Percentiles rank a stretch among this genome's conserved stretches.
phyloP scores from a whole-genome alignment of 2,797 vertebrate species.

The Coranthus polyacanthus region DNA sequence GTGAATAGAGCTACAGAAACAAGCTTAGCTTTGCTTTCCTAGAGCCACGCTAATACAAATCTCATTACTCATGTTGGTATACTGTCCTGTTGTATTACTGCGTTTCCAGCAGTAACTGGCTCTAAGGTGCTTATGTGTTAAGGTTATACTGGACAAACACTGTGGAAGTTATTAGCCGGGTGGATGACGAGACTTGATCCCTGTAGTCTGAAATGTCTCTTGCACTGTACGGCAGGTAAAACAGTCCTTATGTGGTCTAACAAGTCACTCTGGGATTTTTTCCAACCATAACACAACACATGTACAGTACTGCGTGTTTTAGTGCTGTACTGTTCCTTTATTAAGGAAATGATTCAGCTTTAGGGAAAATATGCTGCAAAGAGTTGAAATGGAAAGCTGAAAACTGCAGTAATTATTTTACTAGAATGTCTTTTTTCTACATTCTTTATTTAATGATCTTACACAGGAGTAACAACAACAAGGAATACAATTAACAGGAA shows the following conservation, averaged over 20 bases:
- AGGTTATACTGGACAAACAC: slow-evolving; percentile 28
- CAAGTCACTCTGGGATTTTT: slow-evolving; percentile 46
- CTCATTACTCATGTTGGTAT: background rate
- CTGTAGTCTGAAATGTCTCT: slow-evolving; percentile 26
- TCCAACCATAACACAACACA: slow-evolving; percentile 1
- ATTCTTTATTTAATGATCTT: too few relatives aligned
- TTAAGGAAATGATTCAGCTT: background rate
- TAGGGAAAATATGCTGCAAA: background rate
- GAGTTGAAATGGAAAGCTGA: too few relatives aligned
- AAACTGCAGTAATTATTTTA: too few relatives aligned
- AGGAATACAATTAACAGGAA: too few relatives aligned
- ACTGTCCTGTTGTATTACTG: slow-evolving; percentile 9
- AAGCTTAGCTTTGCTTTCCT: background rate
- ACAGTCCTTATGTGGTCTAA: slow-evolving; percentile 51
- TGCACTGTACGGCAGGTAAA: slow-evolving; percentile 30
- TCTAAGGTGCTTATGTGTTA: slow-evolving; percentile 9
- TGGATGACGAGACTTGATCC: slow-evolving; percentile 32
- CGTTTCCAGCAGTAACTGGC: slow-evolving; percentile 15
- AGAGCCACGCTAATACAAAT: background rate
- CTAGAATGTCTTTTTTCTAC: too few relatives aligned
- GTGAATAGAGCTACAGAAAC: background rate
- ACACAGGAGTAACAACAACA: too few relatives aligned
- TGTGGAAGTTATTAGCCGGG: slow-evolving; percentile 30
- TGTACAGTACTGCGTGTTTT: background rate
- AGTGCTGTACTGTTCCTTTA: background rate